Evolutionary conservation across 35 echinoderm and acorn worm genomes (phyloP).

Genomic region (Diadema setosum): DNA sequence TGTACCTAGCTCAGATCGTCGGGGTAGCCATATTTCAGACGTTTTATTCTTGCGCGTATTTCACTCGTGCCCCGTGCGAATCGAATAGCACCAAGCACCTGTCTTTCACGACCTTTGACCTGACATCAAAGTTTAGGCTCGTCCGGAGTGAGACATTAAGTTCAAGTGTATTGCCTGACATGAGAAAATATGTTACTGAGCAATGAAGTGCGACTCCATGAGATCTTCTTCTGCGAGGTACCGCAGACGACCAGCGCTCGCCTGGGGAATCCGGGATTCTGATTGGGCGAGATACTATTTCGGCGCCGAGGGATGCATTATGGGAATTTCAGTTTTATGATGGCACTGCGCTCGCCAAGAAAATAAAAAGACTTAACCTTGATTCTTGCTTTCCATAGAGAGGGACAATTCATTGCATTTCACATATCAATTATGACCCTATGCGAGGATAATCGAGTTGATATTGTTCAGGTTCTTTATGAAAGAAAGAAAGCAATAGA

Average conservation of each 20-base stretch:
- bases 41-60: background rate
- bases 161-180: background rate
- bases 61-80: background rate
- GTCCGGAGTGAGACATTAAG: background rate
- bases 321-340: too few relatives aligned
- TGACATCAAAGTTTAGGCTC: background rate
- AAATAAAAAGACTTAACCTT: too few relatives aligned
- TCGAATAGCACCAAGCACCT: background rate
- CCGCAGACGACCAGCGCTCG: background rate
- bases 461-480: too few relatives aligned
- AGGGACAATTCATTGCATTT: too few relatives aligned
- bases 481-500: too few relatives aligned
- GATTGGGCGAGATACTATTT: background rate
- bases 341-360: too few relatives aligned
- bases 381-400: too few relatives aligned
- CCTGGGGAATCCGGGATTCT: background rate
- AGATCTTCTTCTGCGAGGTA: background rate
- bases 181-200: background rate
- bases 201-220: background rate
- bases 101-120: background rate
- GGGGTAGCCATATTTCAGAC: slow-evolving; percentile 8
- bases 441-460: too few relatives aligned
- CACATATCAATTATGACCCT: too few relatives aligned
- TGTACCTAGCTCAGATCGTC: too few relatives aligned
- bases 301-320: background rate